A percentile compares a stretch with the other conserved stretches of the same genome.
These are phyloP conservation scores for Antheraea yamamai DNA, from an alignment of 2,888 invertebrate species.

Conservation along the genomic window DNA sequence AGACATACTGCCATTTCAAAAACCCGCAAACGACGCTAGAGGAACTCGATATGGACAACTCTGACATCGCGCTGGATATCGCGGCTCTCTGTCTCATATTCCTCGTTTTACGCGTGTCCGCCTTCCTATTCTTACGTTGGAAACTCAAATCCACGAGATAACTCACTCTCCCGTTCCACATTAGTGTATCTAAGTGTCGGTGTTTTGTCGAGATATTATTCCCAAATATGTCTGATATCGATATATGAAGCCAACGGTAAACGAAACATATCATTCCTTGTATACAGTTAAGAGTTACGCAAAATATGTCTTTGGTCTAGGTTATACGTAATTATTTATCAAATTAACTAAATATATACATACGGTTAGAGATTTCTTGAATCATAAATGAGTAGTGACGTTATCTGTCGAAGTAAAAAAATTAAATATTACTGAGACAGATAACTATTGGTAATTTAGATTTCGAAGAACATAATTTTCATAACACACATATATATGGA, in stretches of 20 bases:
- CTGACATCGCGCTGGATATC: conserved; percentile 90
- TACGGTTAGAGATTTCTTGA: background rate
- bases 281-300: background rate
- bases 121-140: conserved; percentile 93
- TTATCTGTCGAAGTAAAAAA: background rate
- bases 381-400: no score
- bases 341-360: background rate
- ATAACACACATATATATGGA: no score
- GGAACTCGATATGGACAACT: conserved; percentile 92
- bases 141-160: conserved; percentile 91
- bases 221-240: background rate
- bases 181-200: background rate
- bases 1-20: conserved; percentile 94
- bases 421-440: no score
- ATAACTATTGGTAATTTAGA: no score
- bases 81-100: conserved; percentile 90
- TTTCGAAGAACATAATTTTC: no score
- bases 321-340: background rate
- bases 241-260: background rate
- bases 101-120: conserved; percentile 89
- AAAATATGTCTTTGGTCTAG: background rate
- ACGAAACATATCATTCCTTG: background rate
- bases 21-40: conserved; percentile 90
- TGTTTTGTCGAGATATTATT: background rate
- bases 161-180: conserved; percentile 27